Base-by-base conservation (phyloP, 2,888 invertebrate genomes). In the Luperina nickerlii region DNA sequence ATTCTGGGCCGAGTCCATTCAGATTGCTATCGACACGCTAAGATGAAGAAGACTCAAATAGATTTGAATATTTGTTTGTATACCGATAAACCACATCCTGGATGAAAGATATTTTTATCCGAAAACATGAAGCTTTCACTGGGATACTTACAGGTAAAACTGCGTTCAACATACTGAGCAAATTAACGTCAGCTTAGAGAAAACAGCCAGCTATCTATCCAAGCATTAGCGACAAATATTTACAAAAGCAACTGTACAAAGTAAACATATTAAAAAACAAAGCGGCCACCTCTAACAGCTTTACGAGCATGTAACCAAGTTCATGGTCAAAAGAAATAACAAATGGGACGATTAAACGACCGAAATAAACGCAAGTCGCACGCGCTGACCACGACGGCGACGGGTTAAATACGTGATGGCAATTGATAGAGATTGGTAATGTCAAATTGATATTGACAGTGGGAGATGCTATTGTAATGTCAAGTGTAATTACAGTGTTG, bases 271-370 rank as follows among this genome's bases (percentile, higher is more conserved):
- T 72, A 60, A 75, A 79, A 78, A 81, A 78, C 66, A 72, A 81
- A 68, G 63, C 68, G 27, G 45, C 32, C 66, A 81, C 75, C 78
- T 79, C 74, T 77, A 85, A 85, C 71, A 82, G 73, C 78, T 88
- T 88, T 86, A 86, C 87, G 86, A 89, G 82, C 86, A 72, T 88
- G 86, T 82, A 78, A 77, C 79, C 90, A 92, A 92, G 92, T 91
- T 90, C 92, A 92, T 72, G 91, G 91, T 82, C 87, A 84, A 78
- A 85, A 87, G 79, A 83, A 87, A 79, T 84, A 86, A 86, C 82
- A 85, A 91, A 87, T 83, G 76, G 74, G 80, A 80, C 89, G 88
- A 85, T 82, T 74, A 79, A 67, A 66, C 66, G 70, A 79, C 72
- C 65, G 63, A 88, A 85, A 88, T 85, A 88, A 83, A 82, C 74